These are phyloP conservation scores for Dromiciops gliroides DNA, from an alignment of 2,113 vertebrate genomes.

Conservation along the genomic window DNA sequence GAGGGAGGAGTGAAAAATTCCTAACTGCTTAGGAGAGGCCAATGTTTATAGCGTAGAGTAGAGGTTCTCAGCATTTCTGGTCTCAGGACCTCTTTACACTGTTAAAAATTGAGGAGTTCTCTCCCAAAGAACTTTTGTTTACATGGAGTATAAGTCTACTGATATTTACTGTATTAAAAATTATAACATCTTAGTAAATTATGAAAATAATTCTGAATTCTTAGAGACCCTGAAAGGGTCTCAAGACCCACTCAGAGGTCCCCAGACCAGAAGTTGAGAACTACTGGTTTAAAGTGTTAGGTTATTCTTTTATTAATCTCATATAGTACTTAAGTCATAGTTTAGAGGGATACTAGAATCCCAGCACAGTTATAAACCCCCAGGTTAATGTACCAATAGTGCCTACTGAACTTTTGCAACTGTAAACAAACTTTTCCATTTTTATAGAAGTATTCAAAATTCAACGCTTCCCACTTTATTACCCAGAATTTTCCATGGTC, in stretches of 20 bases:
- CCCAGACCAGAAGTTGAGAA: background rate
- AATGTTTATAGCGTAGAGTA: background rate
- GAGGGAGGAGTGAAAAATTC: background rate
- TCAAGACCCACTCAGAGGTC: too few relatives aligned
- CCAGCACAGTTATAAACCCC: background rate
- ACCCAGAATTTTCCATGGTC: background rate
- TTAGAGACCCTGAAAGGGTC: too few relatives aligned
- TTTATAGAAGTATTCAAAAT: background rate
- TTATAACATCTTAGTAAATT: too few relatives aligned
- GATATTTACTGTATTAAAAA: too few relatives aligned
- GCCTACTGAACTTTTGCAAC: background rate
- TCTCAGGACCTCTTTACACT: background rate
- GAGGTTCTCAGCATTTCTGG: background rate
- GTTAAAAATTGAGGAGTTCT: background rate
- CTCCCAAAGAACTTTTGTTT: too few relatives aligned
- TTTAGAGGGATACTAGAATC: background rate
- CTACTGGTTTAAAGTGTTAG: background rate
- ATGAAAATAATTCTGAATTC: too few relatives aligned
- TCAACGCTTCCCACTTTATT: background rate
- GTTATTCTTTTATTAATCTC: background rate
- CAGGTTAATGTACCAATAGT: background rate
- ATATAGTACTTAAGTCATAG: background rate
- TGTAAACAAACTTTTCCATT: background rate
- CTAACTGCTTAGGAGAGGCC: background rate
- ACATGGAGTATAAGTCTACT: too few relatives aligned